These are phyloP conservation scores for Megaustenia siamemsis DNA, from an alignment of 2,888 invertebrate species.

Conservation along the genomic window DNA sequence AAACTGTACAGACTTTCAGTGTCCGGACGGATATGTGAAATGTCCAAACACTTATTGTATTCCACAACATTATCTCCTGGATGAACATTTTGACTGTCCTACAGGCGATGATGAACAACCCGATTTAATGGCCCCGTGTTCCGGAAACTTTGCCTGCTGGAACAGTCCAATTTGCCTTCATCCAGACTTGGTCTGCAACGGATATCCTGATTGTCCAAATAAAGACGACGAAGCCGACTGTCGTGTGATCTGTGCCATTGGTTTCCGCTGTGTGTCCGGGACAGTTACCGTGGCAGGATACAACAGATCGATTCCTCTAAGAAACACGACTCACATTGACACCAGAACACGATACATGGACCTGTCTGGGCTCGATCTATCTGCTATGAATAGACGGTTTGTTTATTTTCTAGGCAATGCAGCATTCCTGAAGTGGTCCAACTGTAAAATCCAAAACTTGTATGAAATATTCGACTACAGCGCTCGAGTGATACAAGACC, in stretches of 20 bases:
- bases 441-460: background rate
- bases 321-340: background rate
- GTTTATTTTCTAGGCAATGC: background rate
- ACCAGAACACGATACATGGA: background rate
- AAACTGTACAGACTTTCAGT: slow-evolving; percentile 14
- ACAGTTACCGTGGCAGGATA: background rate
- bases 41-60: slow-evolving; percentile 15
- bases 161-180: slow-evolving; percentile 1
- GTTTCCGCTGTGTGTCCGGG: slow-evolving; percentile 23
- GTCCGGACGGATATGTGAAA: slow-evolving; percentile 14
- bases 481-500: background rate
- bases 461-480: background rate
- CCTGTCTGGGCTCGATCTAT: background rate
- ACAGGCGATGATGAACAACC: background rate
- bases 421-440: background rate
- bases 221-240: slow-evolving; percentile 25
- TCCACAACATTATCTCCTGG: slow-evolving; percentile 6
- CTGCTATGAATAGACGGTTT: background rate
- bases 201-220: slow-evolving; percentile 15
- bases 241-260: background rate
- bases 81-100: background rate
- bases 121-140: background rate
- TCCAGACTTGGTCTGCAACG: slow-evolving; percentile 38
- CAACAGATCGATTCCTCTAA: background rate
- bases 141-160: slow-evolving; percentile 3